Conservation (phyloP, 1,140 invertebrate species). For the Nebria ingens region DNA sequence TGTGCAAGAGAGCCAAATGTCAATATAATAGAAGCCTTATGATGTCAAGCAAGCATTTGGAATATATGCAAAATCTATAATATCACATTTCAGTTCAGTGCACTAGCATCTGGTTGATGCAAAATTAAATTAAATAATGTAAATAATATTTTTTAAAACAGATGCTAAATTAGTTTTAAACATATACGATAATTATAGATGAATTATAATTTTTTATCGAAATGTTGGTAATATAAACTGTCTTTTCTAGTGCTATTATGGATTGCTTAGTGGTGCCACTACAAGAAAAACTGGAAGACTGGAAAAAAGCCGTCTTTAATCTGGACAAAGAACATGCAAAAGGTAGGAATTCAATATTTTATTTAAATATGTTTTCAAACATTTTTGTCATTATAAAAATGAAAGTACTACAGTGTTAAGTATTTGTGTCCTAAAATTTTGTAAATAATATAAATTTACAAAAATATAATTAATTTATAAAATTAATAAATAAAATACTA, state of each 20-base stretch:
- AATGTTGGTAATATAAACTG: too few relatives aligned
- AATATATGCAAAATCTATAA: too few relatives aligned
- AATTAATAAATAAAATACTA: slow-evolving; percentile 5
- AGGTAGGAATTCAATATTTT: slow-evolving; percentile 38
- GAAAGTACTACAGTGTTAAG: background rate
- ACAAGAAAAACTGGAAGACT: slow-evolving; percentile 84
- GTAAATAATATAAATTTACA: slow-evolving; percentile 4
- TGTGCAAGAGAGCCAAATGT: too few relatives aligned
- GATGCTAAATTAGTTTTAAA: too few relatives aligned
- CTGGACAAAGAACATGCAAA: slow-evolving; percentile 85
- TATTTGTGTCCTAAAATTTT: background rate
- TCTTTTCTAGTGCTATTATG: slow-evolving; percentile 54
- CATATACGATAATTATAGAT: too few relatives aligned
- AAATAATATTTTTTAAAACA: too few relatives aligned
- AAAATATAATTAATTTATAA: slow-evolving; percentile 12
- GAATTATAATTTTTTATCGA: too few relatives aligned
- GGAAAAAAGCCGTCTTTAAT: slow-evolving; percentile 72
- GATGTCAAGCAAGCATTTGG: too few relatives aligned
- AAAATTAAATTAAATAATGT: too few relatives aligned
- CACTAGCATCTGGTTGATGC: too few relatives aligned
- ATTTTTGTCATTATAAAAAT: background rate
- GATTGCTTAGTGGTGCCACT: slow-evolving; percentile 71
- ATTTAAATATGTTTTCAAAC: slow-evolving; percentile 1
- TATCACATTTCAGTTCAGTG: too few relatives aligned
- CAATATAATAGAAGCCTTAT: too few relatives aligned